Conservation (phyloP, 2,113 vertebrate species). For the Struthidea cinerea region DNA sequence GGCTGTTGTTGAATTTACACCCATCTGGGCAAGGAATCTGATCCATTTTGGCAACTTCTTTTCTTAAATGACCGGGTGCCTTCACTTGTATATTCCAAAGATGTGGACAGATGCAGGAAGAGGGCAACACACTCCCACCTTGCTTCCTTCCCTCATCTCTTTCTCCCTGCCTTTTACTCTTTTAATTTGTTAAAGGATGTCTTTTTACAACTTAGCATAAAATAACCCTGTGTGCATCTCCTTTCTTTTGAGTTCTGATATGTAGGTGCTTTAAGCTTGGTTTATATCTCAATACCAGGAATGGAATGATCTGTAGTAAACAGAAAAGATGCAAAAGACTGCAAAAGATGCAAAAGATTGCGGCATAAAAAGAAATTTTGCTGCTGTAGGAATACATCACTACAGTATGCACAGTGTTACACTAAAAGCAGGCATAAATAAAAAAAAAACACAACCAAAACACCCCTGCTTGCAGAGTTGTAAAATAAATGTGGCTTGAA, state of each 20-base stretch:
- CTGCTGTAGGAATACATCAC: not conserved
- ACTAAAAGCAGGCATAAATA: not conserved
- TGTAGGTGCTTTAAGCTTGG: not conserved
- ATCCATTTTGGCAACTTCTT: not conserved
- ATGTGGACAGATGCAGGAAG: not conserved
- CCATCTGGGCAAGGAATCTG: not conserved
- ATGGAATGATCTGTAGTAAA: slow-evolving; percentile 4
- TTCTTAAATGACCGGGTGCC: not conserved
- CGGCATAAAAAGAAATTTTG: not conserved
- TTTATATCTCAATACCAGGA: not conserved
- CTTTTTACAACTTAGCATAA: not conserved
- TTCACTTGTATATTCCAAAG: not conserved
- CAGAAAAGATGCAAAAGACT: slow-evolving; percentile 2
- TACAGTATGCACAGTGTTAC: not conserved
- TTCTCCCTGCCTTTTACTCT: not conserved
- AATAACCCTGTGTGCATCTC: not conserved
- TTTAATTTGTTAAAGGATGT: not conserved
- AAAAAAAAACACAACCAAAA: not conserved
- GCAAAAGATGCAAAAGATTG: slow-evolving; percentile 10
- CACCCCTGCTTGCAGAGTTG: not conserved
- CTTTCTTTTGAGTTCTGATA: not conserved
- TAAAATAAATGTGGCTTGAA: slow-evolving; percentile 42
- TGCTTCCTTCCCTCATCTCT: not conserved
- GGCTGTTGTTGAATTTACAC: not conserved
- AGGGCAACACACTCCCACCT: not conserved